Evolutionary conservation across 2,797 vertebrate genomes (phyloP).

Genomic region (Phataginus tetradactyla): DNA sequence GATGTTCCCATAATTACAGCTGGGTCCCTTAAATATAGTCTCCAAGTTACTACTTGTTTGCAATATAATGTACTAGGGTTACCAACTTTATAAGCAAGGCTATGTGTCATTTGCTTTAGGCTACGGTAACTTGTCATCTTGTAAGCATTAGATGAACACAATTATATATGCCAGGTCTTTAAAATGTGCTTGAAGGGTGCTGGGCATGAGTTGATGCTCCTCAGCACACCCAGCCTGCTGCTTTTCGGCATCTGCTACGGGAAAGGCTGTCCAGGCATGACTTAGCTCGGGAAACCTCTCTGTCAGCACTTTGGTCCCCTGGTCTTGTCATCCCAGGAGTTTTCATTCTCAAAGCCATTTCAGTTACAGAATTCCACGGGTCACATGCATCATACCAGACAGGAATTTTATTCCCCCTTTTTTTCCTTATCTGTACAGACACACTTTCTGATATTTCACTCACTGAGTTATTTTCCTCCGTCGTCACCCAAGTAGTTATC

Average conservation of each 20-base stretch:
- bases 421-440: neutral
- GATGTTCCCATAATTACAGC: constrained; percentile 60
- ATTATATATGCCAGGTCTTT: constrained; percentile 54
- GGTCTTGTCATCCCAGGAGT: neutral
- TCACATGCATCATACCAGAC: neutral
- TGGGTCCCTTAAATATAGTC: constrained; percentile 54
- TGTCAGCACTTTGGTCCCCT: constrained; percentile 41
- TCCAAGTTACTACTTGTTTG: constrained; percentile 42
- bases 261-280: neutral
- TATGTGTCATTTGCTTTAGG: constrained; percentile 55
- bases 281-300: constrained; percentile 46
- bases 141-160: constrained; percentile 47
- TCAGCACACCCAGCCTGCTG: neutral
- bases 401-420: constrained; percentile 15
- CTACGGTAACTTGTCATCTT: neutral
- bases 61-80: constrained; percentile 26
- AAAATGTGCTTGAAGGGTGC: neutral
- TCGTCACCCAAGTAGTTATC: neutral
- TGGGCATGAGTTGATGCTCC: neutral
- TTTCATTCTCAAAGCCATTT: constrained; percentile 42
- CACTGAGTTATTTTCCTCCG: neutral
- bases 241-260: neutral
- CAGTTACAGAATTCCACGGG: constrained; percentile 35
- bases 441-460: neutral
- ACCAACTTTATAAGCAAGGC: constrained; percentile 32